Evolutionary conservation across 2,797 vertebrate species (phyloP), one percentile per base, ranked within the genome.

Genomic region (Siniperca scherzeri): DNA sequence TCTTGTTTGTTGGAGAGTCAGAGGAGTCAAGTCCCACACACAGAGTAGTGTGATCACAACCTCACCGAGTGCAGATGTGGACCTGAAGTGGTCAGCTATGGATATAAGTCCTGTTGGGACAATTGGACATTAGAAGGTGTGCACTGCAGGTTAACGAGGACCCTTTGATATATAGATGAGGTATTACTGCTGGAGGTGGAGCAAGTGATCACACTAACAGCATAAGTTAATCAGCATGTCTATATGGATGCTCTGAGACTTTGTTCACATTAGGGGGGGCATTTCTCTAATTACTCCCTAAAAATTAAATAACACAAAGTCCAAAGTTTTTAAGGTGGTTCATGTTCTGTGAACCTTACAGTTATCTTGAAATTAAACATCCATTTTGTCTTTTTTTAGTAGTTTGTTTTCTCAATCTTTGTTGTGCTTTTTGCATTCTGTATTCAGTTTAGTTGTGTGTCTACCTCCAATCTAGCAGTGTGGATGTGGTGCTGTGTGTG

Each of bases 81-180:
- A 61, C 2, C 56, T 65, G 16, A 33, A 6, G 60, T 8, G 25
- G 9, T 48, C 42, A 7, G 36, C 36, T 56, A 42, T 66, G 62
- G 5, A 11, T 87, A 50, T 80, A 88, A 85, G 74, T 50, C 74
- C 80, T 88, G 60, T 0, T 9, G 30, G 78, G 76, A 91, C 72
- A 85, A 81, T 50, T n/a, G 83, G 62, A 30, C 70, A 11, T 57
- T n/a, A 57, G 57, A 75, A 81, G 78, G 75, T 62, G 85, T 70
- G 74, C 25, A 62, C 62, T 42, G 40, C 59, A 60, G 69, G 36
- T 74, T 70, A 73, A 86, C 68, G 78, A 19, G 48, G 59, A 21
- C 22, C 84, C 48, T 84, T 92, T 86, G 77, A 76, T 56, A 48
- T 62, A 62, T 44, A 33, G 61, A 91, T 76, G 85, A 76, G 80